Evolutionary conservation across 2,113 vertebrate genomes (phyloP), one percentile per base, ranked within the genome.

Genomic region (Cacatua alba): DNA sequence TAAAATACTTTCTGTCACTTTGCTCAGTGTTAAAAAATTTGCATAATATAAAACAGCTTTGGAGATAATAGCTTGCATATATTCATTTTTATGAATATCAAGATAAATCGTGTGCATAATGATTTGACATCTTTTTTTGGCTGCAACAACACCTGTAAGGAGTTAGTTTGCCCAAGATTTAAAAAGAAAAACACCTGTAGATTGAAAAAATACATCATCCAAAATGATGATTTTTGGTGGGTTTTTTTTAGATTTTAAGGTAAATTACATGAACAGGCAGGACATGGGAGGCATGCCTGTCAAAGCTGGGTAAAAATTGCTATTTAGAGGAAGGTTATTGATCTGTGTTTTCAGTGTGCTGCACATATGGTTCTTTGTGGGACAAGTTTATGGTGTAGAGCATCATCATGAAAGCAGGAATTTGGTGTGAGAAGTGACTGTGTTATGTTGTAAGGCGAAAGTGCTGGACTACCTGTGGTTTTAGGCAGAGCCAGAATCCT

Each of bases 1-100:
- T 96, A 92, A 97, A 95, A 92, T 86, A 81, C 90, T 93, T 94
- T 94, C 88, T 96, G 88, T 96, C 96, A 95, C 95, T 96, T 94
- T 76, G 51, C 88, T 92, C 86, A 59, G 87, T 93, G 93, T 87
- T 96, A 97, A 93, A 90, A 94, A 80, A 94, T 95, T 79, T 95
- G 85, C 90, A 96, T 95, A 93, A 88, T 94, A 92, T 82, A 92
- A 96, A 88, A 57, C 94, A 88, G 92, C 57, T 95, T 83, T 93
- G 81, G 89, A 96, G 77, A 96, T 39, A 97, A 95, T 92, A 89
- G 48, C 89, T 91, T 91, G 95, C 94, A 95, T 95, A 89, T 96
- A 95, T 96, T 95, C 94, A 92, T 95, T 86, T 95, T 92, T 67
- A 64, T 84, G 91, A 92, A 89, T 89, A 77, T 95, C 94, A 94